Percentiles rank a stretch among this genome's conserved stretches.
Conservation (phyloP, 2,888 invertebrate genomes). For the Masnerella sp. region DNA sequence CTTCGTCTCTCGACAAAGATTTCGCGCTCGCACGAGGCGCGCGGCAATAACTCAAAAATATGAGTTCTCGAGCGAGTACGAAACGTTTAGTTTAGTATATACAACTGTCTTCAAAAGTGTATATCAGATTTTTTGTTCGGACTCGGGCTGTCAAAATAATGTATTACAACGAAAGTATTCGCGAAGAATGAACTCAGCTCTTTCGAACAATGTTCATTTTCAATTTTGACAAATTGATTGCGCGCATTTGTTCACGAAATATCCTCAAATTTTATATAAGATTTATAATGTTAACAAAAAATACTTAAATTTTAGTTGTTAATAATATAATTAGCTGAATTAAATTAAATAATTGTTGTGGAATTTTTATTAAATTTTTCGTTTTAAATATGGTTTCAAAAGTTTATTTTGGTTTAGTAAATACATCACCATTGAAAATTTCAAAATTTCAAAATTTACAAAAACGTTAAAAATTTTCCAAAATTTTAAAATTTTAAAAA, state of each 20-base stretch:
- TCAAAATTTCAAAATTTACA: neutral
- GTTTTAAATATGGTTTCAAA: slow-evolving; percentile 1
- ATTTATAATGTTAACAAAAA: no score
- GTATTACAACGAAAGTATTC: slow-evolving; percentile 4
- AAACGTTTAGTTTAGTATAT: slow-evolving; percentile 8
- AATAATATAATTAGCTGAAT: no score
- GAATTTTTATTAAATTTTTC: no score
- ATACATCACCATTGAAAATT: no score
- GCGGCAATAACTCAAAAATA: slow-evolving; percentile 20
- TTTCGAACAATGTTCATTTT: no score
- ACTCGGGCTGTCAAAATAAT: slow-evolving; percentile 10
- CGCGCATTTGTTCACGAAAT: no score
- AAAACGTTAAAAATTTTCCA: neutral
- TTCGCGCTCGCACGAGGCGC: neutral
- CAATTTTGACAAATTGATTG: no score
- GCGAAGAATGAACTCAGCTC: no score
- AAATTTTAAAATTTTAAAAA: slow-evolving; percentile 9
- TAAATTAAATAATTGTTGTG: no score
- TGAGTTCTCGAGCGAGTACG: slow-evolving; percentile 7
- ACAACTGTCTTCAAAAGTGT: slow-evolving; percentile 17
- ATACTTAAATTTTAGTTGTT: no score
- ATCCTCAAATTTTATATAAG: no score
- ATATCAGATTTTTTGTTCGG: slow-evolving; percentile 10
- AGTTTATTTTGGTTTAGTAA: no score
- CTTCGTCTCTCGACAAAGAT: slow-evolving; percentile 5